phyloP scores from a whole-genome alignment of 2,888 invertebrate species.

The Gisinianus flammeolus region DNA sequence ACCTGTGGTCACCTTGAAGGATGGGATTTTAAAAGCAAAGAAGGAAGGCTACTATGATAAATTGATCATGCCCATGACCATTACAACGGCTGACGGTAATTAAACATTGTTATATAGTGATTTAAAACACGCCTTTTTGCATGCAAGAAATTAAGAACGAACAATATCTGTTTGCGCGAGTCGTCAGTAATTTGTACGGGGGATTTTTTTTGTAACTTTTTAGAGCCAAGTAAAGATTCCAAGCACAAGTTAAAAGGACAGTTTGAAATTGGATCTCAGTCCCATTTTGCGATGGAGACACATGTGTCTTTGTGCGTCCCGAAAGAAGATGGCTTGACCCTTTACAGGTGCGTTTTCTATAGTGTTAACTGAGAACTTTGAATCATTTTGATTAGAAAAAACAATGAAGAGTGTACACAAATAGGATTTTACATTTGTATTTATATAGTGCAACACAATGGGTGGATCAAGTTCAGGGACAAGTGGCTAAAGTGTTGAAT shows the following conservation, averaged over 20 bases:
- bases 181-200: too few species aligned
- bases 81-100: constrained; percentile 21
- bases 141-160: too few species aligned
- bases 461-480: background rate
- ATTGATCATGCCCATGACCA: constrained; percentile 16
- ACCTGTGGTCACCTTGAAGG: constrained; percentile 60
- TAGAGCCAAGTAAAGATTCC: constrained; percentile 15
- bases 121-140: too few species aligned
- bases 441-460: constrained; percentile 6
- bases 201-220: background rate
- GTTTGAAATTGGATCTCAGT: constrained; percentile 67
- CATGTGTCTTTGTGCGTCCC: constrained; percentile 72
- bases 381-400: too few species aligned
- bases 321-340: constrained; percentile 71
- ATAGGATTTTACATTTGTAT: too few species aligned
- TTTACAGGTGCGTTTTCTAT: too few species aligned
- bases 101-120: background rate
- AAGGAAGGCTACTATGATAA: constrained; percentile 43
- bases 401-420: too few species aligned
- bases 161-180: too few species aligned
- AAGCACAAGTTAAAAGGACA: constrained; percentile 66
- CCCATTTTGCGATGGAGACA: constrained; percentile 78
- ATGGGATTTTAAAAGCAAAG: constrained; percentile 59
- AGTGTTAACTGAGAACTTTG: too few species aligned
- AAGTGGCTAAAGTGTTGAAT: background rate